Evolutionary conservation across 2,113 vertebrate species (phyloP).

Genomic region (Machaerirhynchus nigripectus): DNA sequence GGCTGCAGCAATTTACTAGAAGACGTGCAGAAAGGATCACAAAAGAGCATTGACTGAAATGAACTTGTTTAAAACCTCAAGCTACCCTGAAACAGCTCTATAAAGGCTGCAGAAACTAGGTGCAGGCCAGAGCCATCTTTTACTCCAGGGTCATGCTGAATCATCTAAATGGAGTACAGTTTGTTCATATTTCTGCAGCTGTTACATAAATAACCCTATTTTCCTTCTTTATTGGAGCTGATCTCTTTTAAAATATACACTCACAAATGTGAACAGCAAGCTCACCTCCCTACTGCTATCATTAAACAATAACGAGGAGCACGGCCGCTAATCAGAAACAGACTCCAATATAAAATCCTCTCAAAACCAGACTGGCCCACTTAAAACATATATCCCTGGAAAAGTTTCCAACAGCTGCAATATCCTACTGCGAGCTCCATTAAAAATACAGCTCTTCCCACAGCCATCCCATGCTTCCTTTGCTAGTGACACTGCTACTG

Average conservation of each 20-base stretch:
- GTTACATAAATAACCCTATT: conserved; percentile 58
- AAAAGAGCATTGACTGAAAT: conserved; percentile 17
- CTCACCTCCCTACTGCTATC: conserved; percentile 48
- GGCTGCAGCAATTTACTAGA: neutral
- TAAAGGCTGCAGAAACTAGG: neutral
- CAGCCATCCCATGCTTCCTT: neutral
- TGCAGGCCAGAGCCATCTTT: conserved; percentile 29
- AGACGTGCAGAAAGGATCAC: conserved; percentile 29
- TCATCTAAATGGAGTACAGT: conserved; percentile 49
- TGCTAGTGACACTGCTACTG: neutral
- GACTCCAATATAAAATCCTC: conserved; percentile 34
- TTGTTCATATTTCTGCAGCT: conserved; percentile 45
- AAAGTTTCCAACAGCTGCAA: conserved; percentile 35
- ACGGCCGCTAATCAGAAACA: conserved; percentile 46
- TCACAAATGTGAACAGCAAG: conserved; percentile 9
- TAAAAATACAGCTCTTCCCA: conserved; percentile 43
- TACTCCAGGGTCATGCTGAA: conserved; percentile 20
- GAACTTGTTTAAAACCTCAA: conserved; percentile 53
- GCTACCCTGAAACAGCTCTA: conserved; percentile 4
- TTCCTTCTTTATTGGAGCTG: conserved; percentile 47
- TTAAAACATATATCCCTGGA: conserved; percentile 46
- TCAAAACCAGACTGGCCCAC: conserved; percentile 41
- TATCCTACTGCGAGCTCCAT: neutral
- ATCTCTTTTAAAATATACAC: conserved; percentile 59
- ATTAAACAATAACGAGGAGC: conserved; percentile 52